Evolutionary conservation across 2,888 invertebrate species (phyloP).

Genomic region (Bursaphelenchus okinawaensis): DNA sequence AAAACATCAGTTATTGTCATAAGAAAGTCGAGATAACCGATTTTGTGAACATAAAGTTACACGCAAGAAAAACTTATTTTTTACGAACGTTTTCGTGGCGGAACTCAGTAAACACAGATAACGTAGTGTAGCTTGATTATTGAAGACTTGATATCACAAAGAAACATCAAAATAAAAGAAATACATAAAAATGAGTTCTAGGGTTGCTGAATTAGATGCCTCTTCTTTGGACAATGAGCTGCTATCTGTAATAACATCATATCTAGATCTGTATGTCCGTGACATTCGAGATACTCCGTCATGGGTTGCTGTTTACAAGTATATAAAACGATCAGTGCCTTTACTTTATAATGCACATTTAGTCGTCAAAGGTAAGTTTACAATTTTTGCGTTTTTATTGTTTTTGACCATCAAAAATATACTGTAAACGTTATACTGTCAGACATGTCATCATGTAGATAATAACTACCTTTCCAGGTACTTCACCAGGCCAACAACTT

Average conservation of each 20-base stretch:
- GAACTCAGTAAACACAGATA: background rate
- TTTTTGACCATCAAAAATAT: background rate
- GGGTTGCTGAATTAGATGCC: slow-evolving; percentile 11
- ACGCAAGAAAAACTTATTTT: background rate
- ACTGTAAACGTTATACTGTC: too few relatives aligned
- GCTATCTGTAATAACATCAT: background rate
- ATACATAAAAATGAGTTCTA: background rate
- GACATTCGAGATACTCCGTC: slow-evolving; percentile 1
- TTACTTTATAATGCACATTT: slow-evolving; percentile 9
- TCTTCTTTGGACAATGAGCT: slow-evolving; percentile 4
- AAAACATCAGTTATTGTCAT: slow-evolving; percentile 11
- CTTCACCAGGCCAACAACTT: slow-evolving; percentile 6
- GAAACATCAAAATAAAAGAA: too few relatives aligned
- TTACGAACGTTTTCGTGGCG: background rate
- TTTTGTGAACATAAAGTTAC: background rate
- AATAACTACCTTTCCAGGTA: background rate
- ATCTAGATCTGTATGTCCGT: background rate
- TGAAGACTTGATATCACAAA: background rate
- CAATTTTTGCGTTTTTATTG: background rate
- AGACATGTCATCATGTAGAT: too few relatives aligned
- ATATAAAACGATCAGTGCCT: slow-evolving; percentile 2
- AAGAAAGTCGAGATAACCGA: background rate
- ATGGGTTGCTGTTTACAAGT: slow-evolving; percentile 6
- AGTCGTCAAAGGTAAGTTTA: background rate
- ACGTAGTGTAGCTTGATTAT: background rate